Base-by-base conservation (phyloP, 2,113 vertebrate genomes). In the Chionis minor region DNA sequence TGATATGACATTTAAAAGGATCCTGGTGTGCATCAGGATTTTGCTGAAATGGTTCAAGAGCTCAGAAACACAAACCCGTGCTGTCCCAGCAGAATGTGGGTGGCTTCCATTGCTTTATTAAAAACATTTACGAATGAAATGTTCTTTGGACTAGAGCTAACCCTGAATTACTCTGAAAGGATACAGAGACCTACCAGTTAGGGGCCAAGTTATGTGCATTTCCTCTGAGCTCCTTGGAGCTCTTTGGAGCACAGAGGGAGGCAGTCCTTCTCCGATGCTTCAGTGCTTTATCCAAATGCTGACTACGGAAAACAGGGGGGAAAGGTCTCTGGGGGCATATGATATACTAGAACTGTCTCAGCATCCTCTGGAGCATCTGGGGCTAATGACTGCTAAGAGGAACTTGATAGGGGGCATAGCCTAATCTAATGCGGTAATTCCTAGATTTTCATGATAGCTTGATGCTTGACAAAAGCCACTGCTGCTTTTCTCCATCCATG, bases 391-490 rank as follows among this genome's bases (percentile, higher is more conserved):
- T 88, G 35, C 74, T 62, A 69, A 85, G 54, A 77, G 81, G 78
- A 94, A 90, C 54, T 82, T 75, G 84, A 94, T 71, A 96, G 94
- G 70, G 69, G 72, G 35, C 81, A 74, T 10, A 95, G 81, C 40
- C 73, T 95, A 91, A 96, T 94, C 65, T 92, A 74, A 87, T 92
- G 91, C 85, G 89, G 61, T 92, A 91, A 94, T 96, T 96, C 49
- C 56, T 84, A 85, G 81, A 89, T 95, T 94, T 74, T 89, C 61
- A 4, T 30, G 87, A 84, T 94, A 89, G 73, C 58, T 82, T 82
- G 81, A 62, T 12, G 33, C 81, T 84, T 97, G 93, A 96, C 86
- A 91, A 91, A 94, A 95, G 79, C 78, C 93, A 79, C 44, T 75
- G 47, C 89, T 87, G 83, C 69, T 87, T 92, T 92, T 87, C 30